Percentiles rank a stretch among this genome's conserved stretches.
phyloP scores from a whole-genome alignment of 2,113 vertebrate species.

The Pelobates fuscus region DNA sequence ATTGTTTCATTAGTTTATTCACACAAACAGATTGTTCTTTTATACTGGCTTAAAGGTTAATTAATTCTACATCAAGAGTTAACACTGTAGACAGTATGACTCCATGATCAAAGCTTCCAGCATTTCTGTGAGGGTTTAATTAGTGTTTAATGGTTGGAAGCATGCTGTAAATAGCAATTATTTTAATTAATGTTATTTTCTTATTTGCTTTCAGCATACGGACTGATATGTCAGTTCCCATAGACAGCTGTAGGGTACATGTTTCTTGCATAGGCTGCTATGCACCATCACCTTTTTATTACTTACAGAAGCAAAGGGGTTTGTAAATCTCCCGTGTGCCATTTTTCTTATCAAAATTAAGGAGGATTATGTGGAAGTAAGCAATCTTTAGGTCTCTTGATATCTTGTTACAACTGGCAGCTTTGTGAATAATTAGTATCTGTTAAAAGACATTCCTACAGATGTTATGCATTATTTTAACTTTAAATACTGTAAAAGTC shows the following conservation, averaged over 20 bases:
- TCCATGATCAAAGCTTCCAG: constrained; percentile 34
- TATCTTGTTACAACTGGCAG: constrained; percentile 24
- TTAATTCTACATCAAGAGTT: constrained; percentile 35
- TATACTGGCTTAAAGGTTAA: constrained; percentile 18
- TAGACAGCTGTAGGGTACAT: constrained; percentile 40
- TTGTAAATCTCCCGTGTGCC: constrained; percentile 4
- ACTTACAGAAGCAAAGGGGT: constrained; percentile 28
- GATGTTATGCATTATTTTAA: constrained; percentile 16
- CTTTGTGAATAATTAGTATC: constrained; percentile 30
- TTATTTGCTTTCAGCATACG: constrained; percentile 30
- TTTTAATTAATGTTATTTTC: constrained; percentile 48
- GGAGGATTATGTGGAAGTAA: constrained; percentile 15
- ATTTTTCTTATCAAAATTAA: constrained; percentile 33
- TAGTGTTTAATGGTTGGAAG: constrained; percentile 44
- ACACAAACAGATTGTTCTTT: too few species aligned
- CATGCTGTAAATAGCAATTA: constrained; percentile 44
- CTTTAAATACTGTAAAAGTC: constrained; percentile 14
- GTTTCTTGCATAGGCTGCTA: constrained; percentile 26
- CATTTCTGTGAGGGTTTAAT: constrained; percentile 46
- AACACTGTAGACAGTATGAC: constrained; percentile 28
- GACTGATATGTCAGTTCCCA: constrained; percentile 32
- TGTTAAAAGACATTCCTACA: constrained; percentile 16
- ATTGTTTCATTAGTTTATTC: too few species aligned
- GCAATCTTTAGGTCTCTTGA: constrained; percentile 14
- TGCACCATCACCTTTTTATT: constrained; percentile 41